These are phyloP conservation scores for Ceratosolen solmsi DNA, from an alignment of 1,140 invertebrate species.

Conservation along the genomic window DNA sequence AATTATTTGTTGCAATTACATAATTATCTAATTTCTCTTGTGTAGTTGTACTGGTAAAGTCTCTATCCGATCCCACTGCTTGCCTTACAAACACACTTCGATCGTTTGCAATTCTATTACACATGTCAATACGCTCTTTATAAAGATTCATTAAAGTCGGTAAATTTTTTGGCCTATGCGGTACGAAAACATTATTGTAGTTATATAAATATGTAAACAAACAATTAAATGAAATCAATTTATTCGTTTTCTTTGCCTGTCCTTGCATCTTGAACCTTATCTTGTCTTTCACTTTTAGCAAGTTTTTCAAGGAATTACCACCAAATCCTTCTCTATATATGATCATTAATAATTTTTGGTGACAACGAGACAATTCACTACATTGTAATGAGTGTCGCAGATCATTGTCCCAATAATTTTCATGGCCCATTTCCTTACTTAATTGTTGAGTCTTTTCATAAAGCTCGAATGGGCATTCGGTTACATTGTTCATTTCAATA, in stretches of 20 bases:
- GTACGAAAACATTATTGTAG: slow-evolving; percentile 56
- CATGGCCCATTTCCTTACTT: neutral
- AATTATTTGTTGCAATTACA: no score
- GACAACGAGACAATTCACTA: neutral
- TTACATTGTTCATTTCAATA: slow-evolving; percentile 4
- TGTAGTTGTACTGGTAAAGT: no score
- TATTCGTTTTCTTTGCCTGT: neutral
- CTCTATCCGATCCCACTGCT: no score
- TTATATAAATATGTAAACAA: slow-evolving; percentile 23
- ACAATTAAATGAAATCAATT: neutral
- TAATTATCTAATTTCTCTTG: no score
- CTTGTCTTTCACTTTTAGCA: neutral
- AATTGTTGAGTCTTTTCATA: slow-evolving; percentile 11
- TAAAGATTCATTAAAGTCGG: neutral
- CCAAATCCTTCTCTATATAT: slow-evolving; percentile 26
- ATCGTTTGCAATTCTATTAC: slow-evolving; percentile 16
- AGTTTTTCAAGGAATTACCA: slow-evolving; percentile 8
- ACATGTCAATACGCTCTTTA: neutral
- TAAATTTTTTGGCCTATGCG: slow-evolving; percentile 45
- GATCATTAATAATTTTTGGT: slow-evolving; percentile 36
- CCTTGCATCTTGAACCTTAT: neutral
- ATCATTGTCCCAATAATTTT: neutral
- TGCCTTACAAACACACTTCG: no score
- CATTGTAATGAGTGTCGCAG: neutral
- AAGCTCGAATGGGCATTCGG: slow-evolving; percentile 43